A percentile compares a stretch with the other conserved stretches of the same genome.
Conservation (phyloP, 2,113 vertebrate species). For the Amia ocellicauda region DNA sequence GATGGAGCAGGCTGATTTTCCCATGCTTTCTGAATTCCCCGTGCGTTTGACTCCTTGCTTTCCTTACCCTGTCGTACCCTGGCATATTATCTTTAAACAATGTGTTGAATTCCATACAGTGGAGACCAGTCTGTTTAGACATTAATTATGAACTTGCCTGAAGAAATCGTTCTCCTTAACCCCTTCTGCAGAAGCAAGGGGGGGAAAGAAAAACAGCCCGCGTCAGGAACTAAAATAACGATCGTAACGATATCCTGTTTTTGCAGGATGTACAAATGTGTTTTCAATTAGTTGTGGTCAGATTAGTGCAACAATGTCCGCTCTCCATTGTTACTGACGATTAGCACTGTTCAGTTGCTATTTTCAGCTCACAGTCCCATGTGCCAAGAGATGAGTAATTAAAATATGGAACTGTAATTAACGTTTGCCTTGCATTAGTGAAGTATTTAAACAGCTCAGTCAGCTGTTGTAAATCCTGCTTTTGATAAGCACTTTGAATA, state of each 20-base stretch:
- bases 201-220: background rate
- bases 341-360: constrained; percentile 32
- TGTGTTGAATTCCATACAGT: constrained; percentile 30
- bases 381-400: constrained; percentile 53
- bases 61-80: constrained; percentile 11
- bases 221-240: constrained; percentile 21
- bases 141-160: constrained; percentile 50
- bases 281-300: constrained; percentile 45
- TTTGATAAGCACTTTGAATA: constrained; percentile 33
- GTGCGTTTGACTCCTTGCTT: too few relatives aligned
- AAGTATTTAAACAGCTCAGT: constrained; percentile 35
- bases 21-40: background rate
- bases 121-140: constrained; percentile 25
- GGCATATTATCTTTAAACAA: constrained; percentile 38
- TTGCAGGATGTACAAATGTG: constrained; percentile 42
- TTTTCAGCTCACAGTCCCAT: constrained; percentile 32
- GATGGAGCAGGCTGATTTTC: constrained; percentile 11
- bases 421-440: constrained; percentile 51
- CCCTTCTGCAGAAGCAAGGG: constrained; percentile 24
- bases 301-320: constrained; percentile 27
- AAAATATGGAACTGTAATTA: constrained; percentile 59
- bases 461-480: constrained; percentile 44
- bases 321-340: constrained; percentile 34
- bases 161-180: constrained; percentile 27
- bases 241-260: constrained; percentile 41